Conservation (phyloP, 2,888 invertebrate genomes). For the Pristionchus maxplancki region DNA sequence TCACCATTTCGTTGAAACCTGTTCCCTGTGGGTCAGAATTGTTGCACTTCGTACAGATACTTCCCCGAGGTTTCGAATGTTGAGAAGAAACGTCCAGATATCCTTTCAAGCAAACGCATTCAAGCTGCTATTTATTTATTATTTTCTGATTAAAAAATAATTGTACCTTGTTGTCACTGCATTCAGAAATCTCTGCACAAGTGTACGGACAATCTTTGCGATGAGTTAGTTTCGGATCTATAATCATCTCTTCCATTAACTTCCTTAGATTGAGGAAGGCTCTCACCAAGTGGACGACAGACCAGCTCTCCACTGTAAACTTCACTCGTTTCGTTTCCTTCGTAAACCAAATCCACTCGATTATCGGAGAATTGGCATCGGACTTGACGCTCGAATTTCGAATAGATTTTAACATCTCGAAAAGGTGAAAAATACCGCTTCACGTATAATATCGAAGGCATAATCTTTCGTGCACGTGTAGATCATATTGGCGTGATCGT, state of each 20-base stretch:
- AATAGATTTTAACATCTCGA: neutral
- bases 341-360: neutral
- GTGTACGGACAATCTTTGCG: neutral
- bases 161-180: neutral
- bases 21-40: neutral
- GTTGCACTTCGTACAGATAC: neutral
- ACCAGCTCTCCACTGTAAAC: neutral
- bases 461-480: neutral
- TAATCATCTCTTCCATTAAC: neutral
- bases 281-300: neutral
- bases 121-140: neutral
- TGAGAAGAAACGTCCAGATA: neutral
- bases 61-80: neutral
- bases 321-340: neutral
- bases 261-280: neutral
- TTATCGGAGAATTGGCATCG: neutral
- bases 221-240: neutral
- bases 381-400: neutral
- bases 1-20: neutral
- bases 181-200: neutral
- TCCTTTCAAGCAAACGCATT: constrained; percentile 1
- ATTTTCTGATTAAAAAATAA: neutral
- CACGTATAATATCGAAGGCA: neutral
- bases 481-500: neutral
- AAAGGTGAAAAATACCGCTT: neutral